These are phyloP conservation scores for Ectemnius lituratus DNA, from an alignment of 2,888 invertebrate species.

Conservation along the genomic window DNA sequence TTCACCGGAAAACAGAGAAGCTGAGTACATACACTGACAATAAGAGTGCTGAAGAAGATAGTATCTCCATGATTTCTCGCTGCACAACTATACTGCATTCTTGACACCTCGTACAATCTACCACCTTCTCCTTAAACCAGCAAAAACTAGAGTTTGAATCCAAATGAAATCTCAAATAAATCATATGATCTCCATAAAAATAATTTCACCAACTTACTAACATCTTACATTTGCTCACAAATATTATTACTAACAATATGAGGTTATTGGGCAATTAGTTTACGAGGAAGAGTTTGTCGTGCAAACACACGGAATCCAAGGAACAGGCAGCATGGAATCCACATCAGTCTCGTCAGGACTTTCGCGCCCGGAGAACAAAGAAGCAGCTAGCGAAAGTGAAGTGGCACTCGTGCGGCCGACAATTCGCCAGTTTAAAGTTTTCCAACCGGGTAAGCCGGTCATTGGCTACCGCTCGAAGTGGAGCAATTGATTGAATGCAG, in stretches of 20 bases:
- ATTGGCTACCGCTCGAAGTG: constrained; percentile 38
- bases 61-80: no score
- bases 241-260: no score
- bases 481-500: constrained; percentile 43
- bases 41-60: no score
- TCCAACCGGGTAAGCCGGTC: constrained; percentile 31
- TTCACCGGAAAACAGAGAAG: constrained; percentile 43
- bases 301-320: constrained; percentile 35
- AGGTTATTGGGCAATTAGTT: no score
- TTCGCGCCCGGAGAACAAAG: constrained; percentile 46
- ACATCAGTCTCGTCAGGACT: constrained; percentile 17
- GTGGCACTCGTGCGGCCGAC: constrained; percentile 42
- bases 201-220: no score
- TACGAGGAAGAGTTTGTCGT: not conserved
- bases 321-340: constrained; percentile 8
- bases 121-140: no score
- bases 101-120: no score
- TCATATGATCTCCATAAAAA: no score
- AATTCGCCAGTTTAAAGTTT: constrained; percentile 45
- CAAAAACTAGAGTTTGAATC: no score
- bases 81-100: no score
- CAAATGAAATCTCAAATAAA: no score
- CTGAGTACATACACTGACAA: constrained; percentile 5
- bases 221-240: no score
- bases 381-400: constrained; percentile 44